A percentile compares a stretch with the other conserved stretches of the same genome.
Evolutionary conservation across 2,888 invertebrate species (phyloP).

Genomic region (Cheilosia grossa): DNA sequence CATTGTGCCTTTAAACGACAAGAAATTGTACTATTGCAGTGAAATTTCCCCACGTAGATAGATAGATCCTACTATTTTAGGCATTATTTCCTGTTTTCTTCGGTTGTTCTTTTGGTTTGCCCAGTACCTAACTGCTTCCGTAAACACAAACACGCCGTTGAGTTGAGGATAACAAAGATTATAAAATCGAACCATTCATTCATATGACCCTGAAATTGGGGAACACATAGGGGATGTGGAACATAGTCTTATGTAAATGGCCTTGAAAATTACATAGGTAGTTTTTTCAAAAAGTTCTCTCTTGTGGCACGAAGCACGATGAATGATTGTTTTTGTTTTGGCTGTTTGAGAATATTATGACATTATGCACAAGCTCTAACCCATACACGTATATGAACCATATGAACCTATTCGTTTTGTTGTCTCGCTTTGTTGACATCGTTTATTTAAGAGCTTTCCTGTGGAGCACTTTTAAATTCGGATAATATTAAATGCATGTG

Average conservation of each 20-base stretch:
- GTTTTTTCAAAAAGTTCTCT: conserved; percentile 34
- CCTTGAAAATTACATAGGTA: conserved; percentile 59
- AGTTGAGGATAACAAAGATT: not conserved
- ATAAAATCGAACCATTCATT: conserved; percentile 28
- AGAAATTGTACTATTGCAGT: too few species aligned
- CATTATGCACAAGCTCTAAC: not conserved
- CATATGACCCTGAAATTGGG: conserved; percentile 50
- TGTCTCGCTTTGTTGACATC: conserved; percentile 52
- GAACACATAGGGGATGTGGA: conserved; percentile 25
- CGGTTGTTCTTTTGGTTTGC: not conserved
- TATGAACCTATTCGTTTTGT: not conserved
- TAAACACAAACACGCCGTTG: too few species aligned
- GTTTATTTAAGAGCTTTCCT: conserved; percentile 25
- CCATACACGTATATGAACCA: not conserved
- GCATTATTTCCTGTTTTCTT: too few species aligned
- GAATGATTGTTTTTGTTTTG: not conserved
- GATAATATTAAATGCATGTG: conserved; percentile 2
- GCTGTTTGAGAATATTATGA: not conserved
- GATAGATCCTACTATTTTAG: too few species aligned
- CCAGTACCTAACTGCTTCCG: too few species aligned
- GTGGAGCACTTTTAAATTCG: not conserved
- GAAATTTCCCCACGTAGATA: too few species aligned
- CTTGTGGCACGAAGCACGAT: not conserved
- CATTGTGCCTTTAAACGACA: too few species aligned
- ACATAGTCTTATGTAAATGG: conserved; percentile 58